phyloP scores from a whole-genome alignment of 1,140 invertebrate species.

The Bathynomus jamesi region DNA sequence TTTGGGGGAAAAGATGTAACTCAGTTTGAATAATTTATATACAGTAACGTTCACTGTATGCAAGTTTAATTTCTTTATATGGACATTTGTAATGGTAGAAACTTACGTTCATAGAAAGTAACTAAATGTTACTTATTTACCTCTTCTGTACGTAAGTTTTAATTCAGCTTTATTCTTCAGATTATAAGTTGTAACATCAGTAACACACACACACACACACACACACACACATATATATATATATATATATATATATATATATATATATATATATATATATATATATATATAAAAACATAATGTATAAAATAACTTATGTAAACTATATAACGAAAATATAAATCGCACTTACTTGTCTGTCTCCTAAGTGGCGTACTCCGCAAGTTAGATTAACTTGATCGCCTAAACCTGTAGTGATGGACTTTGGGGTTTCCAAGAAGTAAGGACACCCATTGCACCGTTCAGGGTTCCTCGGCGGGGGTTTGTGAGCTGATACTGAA shows the following conservation, averaged over 20 bases:
- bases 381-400: slow-evolving; percentile 27
- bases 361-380: slow-evolving; percentile 29
- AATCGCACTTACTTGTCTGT: slow-evolving; percentile 22
- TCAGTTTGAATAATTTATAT: no score
- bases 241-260: neutral
- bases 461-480: slow-evolving; percentile 11
- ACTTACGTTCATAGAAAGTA: no score
- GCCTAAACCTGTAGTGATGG: slow-evolving; percentile 20
- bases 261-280: neutral
- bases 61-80: no score
- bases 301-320: neutral
- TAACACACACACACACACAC: neutral
- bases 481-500: neutral
- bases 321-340: slow-evolving; percentile 1
- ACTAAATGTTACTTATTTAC: no score
- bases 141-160: no score
- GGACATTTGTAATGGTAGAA: no score
- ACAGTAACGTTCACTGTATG: no score
- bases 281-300: neutral
- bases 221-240: neutral
- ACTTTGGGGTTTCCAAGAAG: slow-evolving; percentile 23
- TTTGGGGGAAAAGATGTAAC: no score
- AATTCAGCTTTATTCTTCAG: no score
- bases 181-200: no score
- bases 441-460: slow-evolving; percentile 26